These are phyloP conservation scores for Sebastes aleutianus DNA, from an alignment of 2,797 vertebrate species.

Conservation along the genomic window DNA sequence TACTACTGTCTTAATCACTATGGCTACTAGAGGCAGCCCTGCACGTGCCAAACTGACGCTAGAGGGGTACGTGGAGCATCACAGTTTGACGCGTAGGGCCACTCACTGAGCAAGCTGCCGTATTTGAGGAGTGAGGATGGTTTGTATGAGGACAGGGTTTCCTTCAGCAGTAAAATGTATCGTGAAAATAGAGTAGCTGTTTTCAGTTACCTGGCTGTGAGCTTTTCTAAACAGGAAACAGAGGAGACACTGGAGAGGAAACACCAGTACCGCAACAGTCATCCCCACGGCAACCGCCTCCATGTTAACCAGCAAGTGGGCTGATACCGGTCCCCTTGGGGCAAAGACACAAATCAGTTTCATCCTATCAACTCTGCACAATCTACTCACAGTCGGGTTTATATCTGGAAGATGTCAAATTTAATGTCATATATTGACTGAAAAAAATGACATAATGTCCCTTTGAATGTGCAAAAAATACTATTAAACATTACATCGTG, in stretches of 20 bases:
- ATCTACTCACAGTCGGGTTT: not conserved
- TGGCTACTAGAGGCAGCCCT: too few relatives aligned
- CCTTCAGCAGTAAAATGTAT: not conserved
- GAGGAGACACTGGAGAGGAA: conserved; percentile 83
- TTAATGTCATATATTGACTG: not conserved
- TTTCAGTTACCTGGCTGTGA: conserved; percentile 70
- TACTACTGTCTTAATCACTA: too few relatives aligned
- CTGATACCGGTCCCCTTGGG: conserved; percentile 72
- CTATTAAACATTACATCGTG: too few relatives aligned
- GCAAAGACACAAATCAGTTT: not conserved
- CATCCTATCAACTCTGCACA: not conserved
- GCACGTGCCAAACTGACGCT: not conserved
- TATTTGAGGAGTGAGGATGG: not conserved
- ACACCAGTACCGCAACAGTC: conserved; percentile 73
- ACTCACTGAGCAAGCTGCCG: not conserved
- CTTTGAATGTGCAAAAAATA: not conserved
- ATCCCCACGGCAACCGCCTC: conserved; percentile 80
- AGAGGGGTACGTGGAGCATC: not conserved
- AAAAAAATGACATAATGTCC: not conserved
- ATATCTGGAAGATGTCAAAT: not conserved
- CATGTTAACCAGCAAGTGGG: conserved; percentile 59
- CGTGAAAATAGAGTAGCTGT: not conserved
- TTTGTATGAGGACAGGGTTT: not conserved
- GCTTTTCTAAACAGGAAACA: conserved; percentile 81
- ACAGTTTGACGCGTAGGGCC: not conserved